Conservation (phyloP, 2,888 invertebrate species). For the Dasypolia templi region DNA sequence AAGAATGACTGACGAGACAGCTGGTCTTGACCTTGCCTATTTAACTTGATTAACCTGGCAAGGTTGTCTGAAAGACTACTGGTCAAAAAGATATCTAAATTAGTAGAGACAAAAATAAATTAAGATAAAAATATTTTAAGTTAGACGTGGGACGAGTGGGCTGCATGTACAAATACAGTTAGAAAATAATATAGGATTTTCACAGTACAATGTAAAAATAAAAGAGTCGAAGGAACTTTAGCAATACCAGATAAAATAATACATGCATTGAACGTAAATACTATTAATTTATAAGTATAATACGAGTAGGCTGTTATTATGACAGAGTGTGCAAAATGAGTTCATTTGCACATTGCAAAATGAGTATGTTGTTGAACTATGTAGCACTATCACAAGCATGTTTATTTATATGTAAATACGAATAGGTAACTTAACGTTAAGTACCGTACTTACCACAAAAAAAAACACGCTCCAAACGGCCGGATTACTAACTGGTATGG, state of each 20-base stretch:
- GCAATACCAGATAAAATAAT: background rate
- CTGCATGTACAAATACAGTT: background rate
- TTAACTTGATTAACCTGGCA: conserved; percentile 13
- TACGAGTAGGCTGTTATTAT: conserved; percentile 6
- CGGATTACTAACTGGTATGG: background rate
- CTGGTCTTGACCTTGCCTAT: conserved; percentile 27
- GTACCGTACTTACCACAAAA: background rate
- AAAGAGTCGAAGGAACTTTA: background rate
- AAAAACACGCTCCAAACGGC: background rate
- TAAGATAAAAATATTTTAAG: background rate
- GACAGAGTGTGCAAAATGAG: background rate
- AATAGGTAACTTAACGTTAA: background rate
- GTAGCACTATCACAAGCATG: background rate
- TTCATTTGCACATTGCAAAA: conserved; percentile 3
- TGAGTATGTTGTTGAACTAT: background rate
- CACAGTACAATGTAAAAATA: conserved; percentile 1
- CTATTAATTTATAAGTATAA: background rate
- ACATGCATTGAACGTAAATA: conserved; percentile 14
- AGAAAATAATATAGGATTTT: background rate
- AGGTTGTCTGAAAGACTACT: conserved; percentile 28
- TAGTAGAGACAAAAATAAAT: background rate
- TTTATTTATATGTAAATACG: background rate
- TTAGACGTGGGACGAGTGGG: background rate
- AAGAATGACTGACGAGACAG: conserved; percentile 3
- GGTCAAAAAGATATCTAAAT: conserved; percentile 5